Base-by-base conservation (phyloP, 2,797 vertebrate genomes). In the Diplodus sargus region DNA sequence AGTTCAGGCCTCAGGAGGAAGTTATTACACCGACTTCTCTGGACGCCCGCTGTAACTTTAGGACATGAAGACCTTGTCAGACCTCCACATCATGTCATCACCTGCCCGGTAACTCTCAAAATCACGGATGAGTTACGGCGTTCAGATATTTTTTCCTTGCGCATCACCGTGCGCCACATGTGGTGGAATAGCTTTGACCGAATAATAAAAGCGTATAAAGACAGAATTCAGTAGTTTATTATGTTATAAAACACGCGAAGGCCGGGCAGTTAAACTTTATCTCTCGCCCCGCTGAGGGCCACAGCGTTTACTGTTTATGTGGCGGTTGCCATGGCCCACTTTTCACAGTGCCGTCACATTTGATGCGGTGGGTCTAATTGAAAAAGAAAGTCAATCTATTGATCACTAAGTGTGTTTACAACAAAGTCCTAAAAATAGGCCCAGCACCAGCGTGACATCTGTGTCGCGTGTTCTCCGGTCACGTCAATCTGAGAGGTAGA, bases 241-340 rank as follows among this genome's bases (percentile, higher is more conserved):
- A 28, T 30, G 62, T 61, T 17, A 39, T 43, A 34, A 76, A 77
- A 47, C 39, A 62, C 48, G 79, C 2, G 23, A 45, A 14, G 42
- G 16, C 13, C 42, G 12, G 45, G 22, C 52, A 13, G 69, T 64
- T 48, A 75, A 69, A 52, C 48, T 5, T 12, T 23, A 22, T 76
- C 48, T 49, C 63, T 64, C 2, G 30, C 58, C 56, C 22, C 34
- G 7, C 45, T 15, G 69, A 84, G 68, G 34, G 75, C 25, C 60
- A 52, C 83, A 45, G 23, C 80, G 20, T 53, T 22, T 13, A 28
- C 75, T 88, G 91, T 93, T 90, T 91, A 92, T 87, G 92, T 71
- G 87, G 85, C 91, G 84, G 96, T 96, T 94, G 74, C 95, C 95
- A 95, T 94, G 94, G 93, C 94, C 96, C 93, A 94, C 90, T 95